Conservation (phyloP, 2,113 vertebrate genomes). For the Saguinus imperator region DNA sequence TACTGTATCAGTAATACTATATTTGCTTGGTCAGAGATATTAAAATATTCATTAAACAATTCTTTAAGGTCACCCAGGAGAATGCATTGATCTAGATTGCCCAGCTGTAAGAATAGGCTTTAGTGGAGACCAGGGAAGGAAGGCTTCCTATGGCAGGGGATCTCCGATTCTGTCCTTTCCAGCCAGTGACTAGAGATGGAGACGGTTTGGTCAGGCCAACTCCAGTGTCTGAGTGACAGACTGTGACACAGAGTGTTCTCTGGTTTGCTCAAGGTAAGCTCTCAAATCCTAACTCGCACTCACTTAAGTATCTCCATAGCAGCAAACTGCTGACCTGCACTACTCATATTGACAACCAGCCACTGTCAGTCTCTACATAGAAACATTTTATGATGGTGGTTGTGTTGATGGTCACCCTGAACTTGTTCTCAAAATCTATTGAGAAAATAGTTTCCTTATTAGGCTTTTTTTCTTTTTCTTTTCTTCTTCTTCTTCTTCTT, state of each 20-base stretch:
- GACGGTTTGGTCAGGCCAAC: not conserved
- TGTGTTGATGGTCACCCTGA: not conserved
- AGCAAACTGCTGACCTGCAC: not conserved
- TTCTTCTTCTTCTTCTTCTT: no score
- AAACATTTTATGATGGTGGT: not conserved
- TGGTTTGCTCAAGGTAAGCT: not conserved
- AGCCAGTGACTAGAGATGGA: not conserved
- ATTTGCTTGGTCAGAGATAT: not conserved
- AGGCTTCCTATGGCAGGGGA: accelerated
- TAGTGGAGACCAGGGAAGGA: not conserved
- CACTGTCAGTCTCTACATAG: not conserved
- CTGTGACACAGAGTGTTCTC: not conserved
- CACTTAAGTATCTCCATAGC: accelerated
- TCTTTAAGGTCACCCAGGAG: not conserved
- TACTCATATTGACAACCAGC: not conserved
- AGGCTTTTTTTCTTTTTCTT: not conserved
- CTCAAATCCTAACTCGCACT: not conserved
- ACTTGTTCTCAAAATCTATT: not conserved
- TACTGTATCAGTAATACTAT: not conserved
- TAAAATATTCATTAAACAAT: not conserved
- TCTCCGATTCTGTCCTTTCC: not conserved
- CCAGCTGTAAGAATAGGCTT: not conserved
- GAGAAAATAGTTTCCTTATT: not conserved
- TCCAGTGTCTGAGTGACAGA: not conserved
- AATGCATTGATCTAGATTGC: not conserved